Base-by-base conservation (phyloP, 1,140 invertebrate genomes). In the Pygmarrhopalites habei region DNA sequence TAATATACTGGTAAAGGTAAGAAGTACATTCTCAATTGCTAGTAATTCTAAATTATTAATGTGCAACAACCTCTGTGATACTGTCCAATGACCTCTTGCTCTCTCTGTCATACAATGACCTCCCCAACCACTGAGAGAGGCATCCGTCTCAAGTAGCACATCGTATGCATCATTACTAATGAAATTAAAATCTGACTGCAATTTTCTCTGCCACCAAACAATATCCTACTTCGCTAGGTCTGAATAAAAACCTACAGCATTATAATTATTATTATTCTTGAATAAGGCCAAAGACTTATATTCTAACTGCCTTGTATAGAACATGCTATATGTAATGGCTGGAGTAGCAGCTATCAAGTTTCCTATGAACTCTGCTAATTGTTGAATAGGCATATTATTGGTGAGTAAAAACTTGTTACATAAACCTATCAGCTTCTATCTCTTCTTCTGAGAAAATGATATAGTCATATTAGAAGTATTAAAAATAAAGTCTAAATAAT, bases 31-130 rank as follows among this genome's bases (percentile, higher is more conserved):
- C 21, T n/a, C 29, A 1, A 56, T 35, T 4, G 64, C 64, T 12
- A 60, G 17, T 2, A 65, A 21, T 52, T 65, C 64, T 49, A 65
- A 39, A 21, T 19, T 30, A 47, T 65, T 65, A 1, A 65, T 65
- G 29, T 65, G 58, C 3, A 30, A 32, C 12, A 14, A 2, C 23
- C 21, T n/a, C 29, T 65, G 19, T n/a, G 17, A 14, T 19, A 12
- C 25, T 10, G 30, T n/a, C 63, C 63, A 60, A 29, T 39, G 39
- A 35, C 64, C 64, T 10, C 17, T n/a, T 0, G 32, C 44, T 15
- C 5, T 53, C 5, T 10, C 1, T 14, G 29, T n/a, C 10, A n/a
- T 43, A 26, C 29, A 14, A 1, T 43, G 4, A 25, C 21, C 28
- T 0, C 59, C 59, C 47, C 51, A 61, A 19, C 59, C 59, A 35